Conservation (phyloP, 2,888 invertebrate genomes). For the Aporophyla lueneburgensis region DNA sequence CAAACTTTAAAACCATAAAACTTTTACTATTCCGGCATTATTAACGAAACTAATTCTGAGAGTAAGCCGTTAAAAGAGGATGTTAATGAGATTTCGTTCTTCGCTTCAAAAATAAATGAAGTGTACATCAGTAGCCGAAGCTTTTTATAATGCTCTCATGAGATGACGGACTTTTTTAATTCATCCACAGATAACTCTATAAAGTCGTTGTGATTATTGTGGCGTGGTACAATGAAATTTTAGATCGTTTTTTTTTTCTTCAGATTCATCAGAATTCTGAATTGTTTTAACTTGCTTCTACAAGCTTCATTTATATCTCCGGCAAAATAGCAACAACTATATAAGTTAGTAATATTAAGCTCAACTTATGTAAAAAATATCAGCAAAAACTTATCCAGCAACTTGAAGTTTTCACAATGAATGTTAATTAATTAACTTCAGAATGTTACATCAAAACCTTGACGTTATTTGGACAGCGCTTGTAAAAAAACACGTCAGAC, state of each 20-base stretch:
- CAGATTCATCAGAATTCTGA: slow-evolving; percentile 26
- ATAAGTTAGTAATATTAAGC: neutral
- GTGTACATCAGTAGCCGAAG: slow-evolving; percentile 57
- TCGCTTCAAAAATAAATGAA: slow-evolving; percentile 52
- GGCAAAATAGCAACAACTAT: neutral
- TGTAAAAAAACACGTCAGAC: slow-evolving; percentile 42
- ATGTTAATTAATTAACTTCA: slow-evolving; percentile 31
- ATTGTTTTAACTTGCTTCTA: slow-evolving; percentile 9
- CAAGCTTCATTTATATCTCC: slow-evolving; percentile 3
- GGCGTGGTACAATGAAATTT: slow-evolving; percentile 35
- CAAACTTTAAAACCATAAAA: slow-evolving; percentile 73
- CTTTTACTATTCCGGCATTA: slow-evolving; percentile 77
- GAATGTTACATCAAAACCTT: slow-evolving; percentile 49
- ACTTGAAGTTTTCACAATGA: slow-evolving; percentile 26
- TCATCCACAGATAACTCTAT: slow-evolving; percentile 49
- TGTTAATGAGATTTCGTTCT: slow-evolving; percentile 78
- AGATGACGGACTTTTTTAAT: slow-evolving; percentile 43
- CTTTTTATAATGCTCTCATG: slow-evolving; percentile 50
- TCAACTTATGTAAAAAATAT: slow-evolving; percentile 22
- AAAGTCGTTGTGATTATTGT: slow-evolving; percentile 45
- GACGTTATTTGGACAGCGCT: slow-evolving; percentile 53
- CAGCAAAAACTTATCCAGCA: slow-evolving; percentile 27
- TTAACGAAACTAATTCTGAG: slow-evolving; percentile 80
- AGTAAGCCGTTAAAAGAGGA: slow-evolving; percentile 81
- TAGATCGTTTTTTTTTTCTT: slow-evolving; percentile 17